These are phyloP conservation scores for Setophaga coronata DNA, from an alignment of 2,113 vertebrate genomes.

Conservation along the genomic window DNA sequence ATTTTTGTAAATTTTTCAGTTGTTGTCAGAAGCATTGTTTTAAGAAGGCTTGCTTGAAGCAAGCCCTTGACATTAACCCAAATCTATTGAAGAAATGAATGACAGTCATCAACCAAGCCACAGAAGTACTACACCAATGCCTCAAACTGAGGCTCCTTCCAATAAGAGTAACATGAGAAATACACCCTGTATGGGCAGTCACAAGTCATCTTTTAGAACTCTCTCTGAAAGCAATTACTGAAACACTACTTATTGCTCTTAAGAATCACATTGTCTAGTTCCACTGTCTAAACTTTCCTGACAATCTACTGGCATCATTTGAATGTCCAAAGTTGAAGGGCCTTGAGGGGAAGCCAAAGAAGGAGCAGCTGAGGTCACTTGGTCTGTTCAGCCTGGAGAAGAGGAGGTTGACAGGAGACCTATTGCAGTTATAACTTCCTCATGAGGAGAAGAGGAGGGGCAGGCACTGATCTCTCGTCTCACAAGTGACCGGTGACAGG, in stretches of 20 bases:
- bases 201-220: not conserved
- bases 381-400: not conserved
- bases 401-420: not conserved
- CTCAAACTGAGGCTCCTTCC: not conserved
- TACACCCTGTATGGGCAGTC: rapidly evolving
- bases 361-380: not conserved
- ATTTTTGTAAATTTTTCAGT: not conserved
- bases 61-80: not conserved
- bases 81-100: not conserved
- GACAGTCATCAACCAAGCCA: not conserved
- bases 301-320: not conserved
- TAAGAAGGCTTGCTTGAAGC: not conserved
- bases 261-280: not conserved
- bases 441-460: rapidly evolving
- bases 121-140: not conserved
- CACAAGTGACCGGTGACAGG: not conserved
- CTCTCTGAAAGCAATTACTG: not conserved
- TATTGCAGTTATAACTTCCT: rapidly evolving
- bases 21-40: not conserved
- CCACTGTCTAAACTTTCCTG: not conserved
- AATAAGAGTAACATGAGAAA: not conserved
- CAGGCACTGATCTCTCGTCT: not conserved
- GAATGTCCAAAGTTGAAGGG: not conserved
- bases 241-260: not conserved
- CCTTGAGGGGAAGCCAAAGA: rapidly evolving